Conservation (phyloP, 2,888 invertebrate species). For the Augochlorella aurata region DNA sequence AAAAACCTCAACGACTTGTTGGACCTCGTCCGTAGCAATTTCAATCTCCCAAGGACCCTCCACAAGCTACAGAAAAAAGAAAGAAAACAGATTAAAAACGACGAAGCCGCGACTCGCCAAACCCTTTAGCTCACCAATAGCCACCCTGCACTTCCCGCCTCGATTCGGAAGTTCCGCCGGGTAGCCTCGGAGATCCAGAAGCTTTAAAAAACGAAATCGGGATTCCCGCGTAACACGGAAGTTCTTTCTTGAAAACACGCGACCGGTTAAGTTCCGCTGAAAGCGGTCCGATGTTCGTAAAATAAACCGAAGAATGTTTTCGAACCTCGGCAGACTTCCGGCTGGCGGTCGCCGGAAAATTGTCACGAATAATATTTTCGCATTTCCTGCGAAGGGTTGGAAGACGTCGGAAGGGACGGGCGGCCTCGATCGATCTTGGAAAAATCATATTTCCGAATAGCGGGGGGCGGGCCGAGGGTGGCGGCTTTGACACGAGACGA, state of each 20-base stretch:
- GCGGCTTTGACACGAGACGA: neutral
- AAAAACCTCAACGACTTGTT: too few relatives aligned
- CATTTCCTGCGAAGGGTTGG: neutral
- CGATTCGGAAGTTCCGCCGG: too few relatives aligned
- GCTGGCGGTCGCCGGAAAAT: neutral
- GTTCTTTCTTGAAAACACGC: neutral
- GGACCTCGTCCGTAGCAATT: too few relatives aligned
- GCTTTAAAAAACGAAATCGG: neutral
- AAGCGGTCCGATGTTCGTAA: neutral
- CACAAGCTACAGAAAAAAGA: too few relatives aligned
- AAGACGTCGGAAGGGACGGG: neutral
- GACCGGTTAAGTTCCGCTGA: neutral
- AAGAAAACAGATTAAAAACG: too few relatives aligned
- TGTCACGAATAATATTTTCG: slow-evolving; percentile 40
- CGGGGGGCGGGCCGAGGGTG: neutral
- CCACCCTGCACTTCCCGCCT: too few relatives aligned
- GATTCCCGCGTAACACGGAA: neutral
- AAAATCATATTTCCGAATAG: slow-evolving; percentile 37
- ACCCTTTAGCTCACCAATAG: too few relatives aligned
- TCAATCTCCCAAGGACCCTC: too few relatives aligned
- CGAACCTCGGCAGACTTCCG: neutral
- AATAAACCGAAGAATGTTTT: neutral
- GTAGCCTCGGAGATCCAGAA: too few relatives aligned
- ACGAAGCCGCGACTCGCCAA: too few relatives aligned
- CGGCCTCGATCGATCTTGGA: slow-evolving; percentile 26